Evolutionary conservation across 2,797 vertebrate genomes (phyloP), one percentile per base, ranked within the genome.

Genomic region (Megalops cyprinoides): DNA sequence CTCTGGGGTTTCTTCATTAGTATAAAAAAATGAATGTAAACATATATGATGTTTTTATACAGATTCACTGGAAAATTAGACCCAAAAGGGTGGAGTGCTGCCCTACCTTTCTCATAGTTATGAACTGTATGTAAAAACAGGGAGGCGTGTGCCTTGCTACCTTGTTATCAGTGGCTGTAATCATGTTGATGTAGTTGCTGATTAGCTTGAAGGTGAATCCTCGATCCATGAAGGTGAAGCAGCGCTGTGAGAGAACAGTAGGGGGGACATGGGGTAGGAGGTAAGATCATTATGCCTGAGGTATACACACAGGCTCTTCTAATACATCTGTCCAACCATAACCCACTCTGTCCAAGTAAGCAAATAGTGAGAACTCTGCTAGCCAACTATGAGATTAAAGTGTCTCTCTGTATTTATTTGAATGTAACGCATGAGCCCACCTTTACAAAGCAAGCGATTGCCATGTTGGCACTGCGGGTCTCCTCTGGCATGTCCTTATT

Each of bases 161-260:
- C 97, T 99, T 99, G 92, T 93, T 91, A 74, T 99, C 97, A n/a
- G 94, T 94, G 1, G 95, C 92, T 49, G 96, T 95, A 90, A 99
- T 98, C 94, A 97, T 98, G 91, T 96, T 97, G 83, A 98, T 91
- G 51, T 98, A 99, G 88, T 93, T 96, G 91, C 96, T 99, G 76
- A 99, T 95, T 85, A 98, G 91, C 89, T 94, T 98, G 90, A 99
- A 99, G 82, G 97, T 95, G 90, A 97, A 97, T 79, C 98, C 98
- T 92, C 98, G 91, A 89, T 99, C 97, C 97, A 99, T 97, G 86
- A 98, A 95, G 0, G 97, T 98, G 80, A 99, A 98, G 86, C 98
- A 99, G 65, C 95, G 96, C 98, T 99, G 88, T 73, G 60, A 85
- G 84, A 87, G 0, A 9, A 79, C 14, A 80, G n/a, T 14, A 60